Evolutionary conservation across 2,888 invertebrate genomes (phyloP).

Genomic region (Coelopa pilipes): DNA sequence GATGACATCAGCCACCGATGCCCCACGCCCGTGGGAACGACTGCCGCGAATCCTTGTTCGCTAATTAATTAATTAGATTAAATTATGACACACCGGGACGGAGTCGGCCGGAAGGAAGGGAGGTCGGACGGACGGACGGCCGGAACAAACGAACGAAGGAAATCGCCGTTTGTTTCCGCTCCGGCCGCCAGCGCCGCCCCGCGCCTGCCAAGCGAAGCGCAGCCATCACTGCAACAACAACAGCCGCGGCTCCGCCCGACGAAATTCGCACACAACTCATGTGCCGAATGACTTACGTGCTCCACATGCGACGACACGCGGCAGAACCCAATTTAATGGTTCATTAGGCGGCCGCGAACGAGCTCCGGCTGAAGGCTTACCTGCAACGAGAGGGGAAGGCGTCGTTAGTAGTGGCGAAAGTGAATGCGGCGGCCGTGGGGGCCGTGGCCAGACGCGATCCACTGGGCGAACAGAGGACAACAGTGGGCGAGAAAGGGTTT

Average conservation of each 20-base stretch:
- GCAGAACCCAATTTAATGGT: constrained; percentile 34
- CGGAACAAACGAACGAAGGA: constrained; percentile 16
- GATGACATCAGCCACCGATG: constrained; percentile 27
- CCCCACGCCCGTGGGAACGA: background rate
- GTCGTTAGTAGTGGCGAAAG: too few species aligned
- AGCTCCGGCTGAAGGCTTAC: constrained; percentile 22
- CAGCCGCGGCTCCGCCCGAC: background rate
- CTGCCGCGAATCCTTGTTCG: background rate
- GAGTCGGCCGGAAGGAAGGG: background rate
- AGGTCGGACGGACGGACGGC: too few species aligned
- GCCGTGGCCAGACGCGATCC: too few species aligned
- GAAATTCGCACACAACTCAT: constrained; percentile 7
- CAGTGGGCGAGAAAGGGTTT: too few species aligned
- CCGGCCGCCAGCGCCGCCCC: background rate
- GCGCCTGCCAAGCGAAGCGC: background rate
- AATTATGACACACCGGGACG: constrained; percentile 18
- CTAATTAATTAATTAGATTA: constrained; percentile 24
- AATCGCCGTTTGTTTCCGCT: constrained; percentile 22
- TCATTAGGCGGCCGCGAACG: constrained; percentile 17
- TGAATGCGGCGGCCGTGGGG: too few species aligned
- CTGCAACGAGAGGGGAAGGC: constrained; percentile 28
- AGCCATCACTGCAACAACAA: background rate
- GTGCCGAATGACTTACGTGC: background rate
- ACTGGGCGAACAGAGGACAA: too few species aligned
- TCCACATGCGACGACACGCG: background rate